Evolutionary conservation across 2,113 vertebrate species (phyloP).

Genomic region (Montifringilla adamsi): DNA sequence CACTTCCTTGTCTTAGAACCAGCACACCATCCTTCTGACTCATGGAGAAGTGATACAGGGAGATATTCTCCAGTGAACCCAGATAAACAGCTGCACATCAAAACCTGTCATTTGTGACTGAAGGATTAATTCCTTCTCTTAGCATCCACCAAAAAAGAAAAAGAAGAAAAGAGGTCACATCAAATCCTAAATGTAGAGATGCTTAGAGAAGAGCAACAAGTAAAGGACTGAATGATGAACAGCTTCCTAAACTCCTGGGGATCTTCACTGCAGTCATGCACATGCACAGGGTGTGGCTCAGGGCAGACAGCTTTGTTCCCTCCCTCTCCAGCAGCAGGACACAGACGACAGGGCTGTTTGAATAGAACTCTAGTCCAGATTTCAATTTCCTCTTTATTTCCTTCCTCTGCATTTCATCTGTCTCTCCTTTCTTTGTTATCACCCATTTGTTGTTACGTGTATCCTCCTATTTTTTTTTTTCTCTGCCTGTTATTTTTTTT

Average conservation of each 20-base stretch:
- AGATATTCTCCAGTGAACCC: neutral
- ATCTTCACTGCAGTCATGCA: neutral
- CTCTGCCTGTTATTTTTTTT: neutral
- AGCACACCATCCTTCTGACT: neutral
- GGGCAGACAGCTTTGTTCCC: neutral
- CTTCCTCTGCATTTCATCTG: neutral
- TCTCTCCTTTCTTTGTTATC: neutral
- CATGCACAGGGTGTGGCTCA: neutral
- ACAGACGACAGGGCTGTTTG: neutral
- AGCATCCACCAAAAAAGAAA: neutral
- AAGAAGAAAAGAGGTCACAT: neutral
- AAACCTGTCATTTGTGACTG: neutral
- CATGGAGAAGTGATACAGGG: neutral
- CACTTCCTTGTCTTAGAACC: neutral
- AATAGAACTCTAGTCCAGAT: neutral
- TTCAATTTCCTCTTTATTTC: conserved; percentile 39
- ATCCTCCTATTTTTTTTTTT: neutral
- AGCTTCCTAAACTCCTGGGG: neutral
- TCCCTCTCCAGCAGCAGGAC: neutral
- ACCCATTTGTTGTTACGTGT: accelerated
- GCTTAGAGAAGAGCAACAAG: conserved; percentile 8
- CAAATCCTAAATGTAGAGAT: neutral
- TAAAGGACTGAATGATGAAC: neutral
- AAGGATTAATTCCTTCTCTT: neutral
- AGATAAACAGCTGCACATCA: neutral